A percentile compares a stretch with the other conserved stretches of the same genome.
These are phyloP conservation scores for Cenopis cana DNA, from an alignment of 2,888 invertebrate genomes.

Conservation along the genomic window DNA sequence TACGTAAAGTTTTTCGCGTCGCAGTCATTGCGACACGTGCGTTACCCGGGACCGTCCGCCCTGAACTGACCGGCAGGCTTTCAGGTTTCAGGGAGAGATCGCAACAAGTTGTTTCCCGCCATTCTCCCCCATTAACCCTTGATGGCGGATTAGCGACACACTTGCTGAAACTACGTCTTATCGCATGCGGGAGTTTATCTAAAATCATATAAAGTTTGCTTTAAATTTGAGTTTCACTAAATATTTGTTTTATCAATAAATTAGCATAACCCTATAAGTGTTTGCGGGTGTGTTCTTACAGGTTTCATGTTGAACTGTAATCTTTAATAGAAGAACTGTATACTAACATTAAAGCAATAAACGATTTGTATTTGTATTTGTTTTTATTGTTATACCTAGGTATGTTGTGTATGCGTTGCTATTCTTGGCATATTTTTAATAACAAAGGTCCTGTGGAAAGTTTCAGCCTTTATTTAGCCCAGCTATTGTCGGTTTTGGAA, in stretches of 20 bases:
- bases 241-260: neutral
- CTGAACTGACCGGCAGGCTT: constrained; percentile 36
- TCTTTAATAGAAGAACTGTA: too few species aligned
- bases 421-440: too few species aligned
- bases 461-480: too few species aligned
- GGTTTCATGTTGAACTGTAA: too few species aligned
- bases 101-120: constrained; percentile 62
- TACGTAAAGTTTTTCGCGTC: constrained; percentile 5
- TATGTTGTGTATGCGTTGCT: too few species aligned
- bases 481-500: too few species aligned
- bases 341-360: too few species aligned
- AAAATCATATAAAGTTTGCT: neutral
- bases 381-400: too few species aligned
- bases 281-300: too few species aligned
- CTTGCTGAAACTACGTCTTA: constrained; percentile 14
- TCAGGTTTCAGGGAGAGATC: constrained; percentile 47
- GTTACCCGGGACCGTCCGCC: neutral
- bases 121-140: constrained; percentile 55
- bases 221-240: neutral
- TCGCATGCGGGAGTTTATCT: neutral
- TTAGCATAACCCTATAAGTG: too few species aligned
- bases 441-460: too few species aligned
- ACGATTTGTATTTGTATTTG: too few species aligned
- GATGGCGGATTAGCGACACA: constrained; percentile 45
- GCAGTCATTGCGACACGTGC: constrained; percentile 6